Base-by-base conservation (phyloP, 2,113 vertebrate species). In the Rhynchomys soricoides region DNA sequence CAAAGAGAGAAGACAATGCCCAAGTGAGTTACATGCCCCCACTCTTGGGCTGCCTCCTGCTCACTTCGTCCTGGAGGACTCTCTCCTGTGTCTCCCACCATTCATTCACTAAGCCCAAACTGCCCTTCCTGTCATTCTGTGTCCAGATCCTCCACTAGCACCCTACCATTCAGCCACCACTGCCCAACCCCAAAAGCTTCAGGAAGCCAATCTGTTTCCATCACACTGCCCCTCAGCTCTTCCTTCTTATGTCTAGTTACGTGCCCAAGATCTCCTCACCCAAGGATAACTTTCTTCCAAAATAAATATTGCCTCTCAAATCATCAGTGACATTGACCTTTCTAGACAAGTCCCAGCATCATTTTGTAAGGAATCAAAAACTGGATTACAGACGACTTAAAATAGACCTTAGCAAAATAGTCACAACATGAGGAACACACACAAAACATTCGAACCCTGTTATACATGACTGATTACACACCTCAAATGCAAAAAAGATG, bases 261-360 rank as follows among this genome's bases (percentile, higher is more conserved):
- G 12, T 40, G 62, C 17, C 19, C 29, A 57, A 81, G 62, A 31
- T 11, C 45, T 21, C 37, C 43, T 75, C 3, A 26, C 26, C 29
- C 50, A 55, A 93, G 34, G 43, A 79, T 66, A 81, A 95, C 48
- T 71, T 95, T 88, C 82, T 81, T 48, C 78, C 73, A 40, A n/a
- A 52, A 64, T 85, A 68, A 94, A 91, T 37, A 22, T 31, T 88
- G 37, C 37, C 43, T 5, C 13, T 50, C 71, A 86, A 62, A 88
- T 45, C 43, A n/a, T 37, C 5, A 64, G 55, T 12, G 86, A n/a
- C 29, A 22, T 0, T 37, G 43, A 81, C 50, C 43, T 93, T 93
- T 50, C 90, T 43, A 82, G 43, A 88, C 43, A 62, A 40, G 9
- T 81, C 24, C 55, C 3, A 24, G n/a, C 55, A 52, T 92, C 59